A percentile compares a stretch with the other conserved stretches of the same genome.
phyloP scores from a whole-genome alignment of 2,888 invertebrate genomes.

The Diachrysia chrysitis region DNA sequence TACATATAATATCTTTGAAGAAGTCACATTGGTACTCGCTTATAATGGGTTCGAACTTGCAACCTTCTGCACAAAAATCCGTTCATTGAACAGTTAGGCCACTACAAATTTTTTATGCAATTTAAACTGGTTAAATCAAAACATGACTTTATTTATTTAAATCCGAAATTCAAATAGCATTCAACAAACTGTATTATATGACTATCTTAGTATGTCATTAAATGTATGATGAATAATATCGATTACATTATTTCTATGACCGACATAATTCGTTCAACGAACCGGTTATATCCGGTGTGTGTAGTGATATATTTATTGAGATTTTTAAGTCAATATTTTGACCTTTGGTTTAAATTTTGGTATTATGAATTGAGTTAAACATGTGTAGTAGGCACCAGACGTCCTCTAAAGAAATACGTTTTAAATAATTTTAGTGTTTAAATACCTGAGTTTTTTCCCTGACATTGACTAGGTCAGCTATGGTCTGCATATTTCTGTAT shows the following conservation, averaged over 20 bases:
- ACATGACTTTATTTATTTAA: not conserved
- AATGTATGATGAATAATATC: slow-evolving; percentile 6
- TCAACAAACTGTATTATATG: slow-evolving; percentile 5
- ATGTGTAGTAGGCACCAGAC: not conserved
- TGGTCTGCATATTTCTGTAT: too few relatives aligned
- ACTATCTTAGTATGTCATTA: slow-evolving; percentile 7
- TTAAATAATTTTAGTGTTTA: not conserved
- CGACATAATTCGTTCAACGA: slow-evolving; percentile 7
- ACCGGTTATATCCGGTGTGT: slow-evolving; percentile 13
- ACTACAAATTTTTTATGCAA: not conserved
- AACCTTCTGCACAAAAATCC: too few relatives aligned
- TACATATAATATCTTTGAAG: too few relatives aligned
- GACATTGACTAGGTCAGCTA: too few relatives aligned
- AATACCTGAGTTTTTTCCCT: not conserved
- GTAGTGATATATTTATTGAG: not conserved
- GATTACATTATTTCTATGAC: slow-evolving; percentile 13
- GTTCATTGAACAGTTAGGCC: not conserved
- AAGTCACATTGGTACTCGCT: too few relatives aligned
- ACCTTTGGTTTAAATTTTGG: slow-evolving; percentile 1
- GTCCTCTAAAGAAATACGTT: not conserved
- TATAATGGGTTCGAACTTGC: too few relatives aligned
- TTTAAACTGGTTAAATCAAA: not conserved
- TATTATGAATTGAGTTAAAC: not conserved
- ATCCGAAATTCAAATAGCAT: not conserved
- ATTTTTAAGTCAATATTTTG: slow-evolving; percentile 13